These are phyloP conservation scores for Incurvaria masculella DNA, from an alignment of 2,888 invertebrate species.

Conservation along the genomic window DNA sequence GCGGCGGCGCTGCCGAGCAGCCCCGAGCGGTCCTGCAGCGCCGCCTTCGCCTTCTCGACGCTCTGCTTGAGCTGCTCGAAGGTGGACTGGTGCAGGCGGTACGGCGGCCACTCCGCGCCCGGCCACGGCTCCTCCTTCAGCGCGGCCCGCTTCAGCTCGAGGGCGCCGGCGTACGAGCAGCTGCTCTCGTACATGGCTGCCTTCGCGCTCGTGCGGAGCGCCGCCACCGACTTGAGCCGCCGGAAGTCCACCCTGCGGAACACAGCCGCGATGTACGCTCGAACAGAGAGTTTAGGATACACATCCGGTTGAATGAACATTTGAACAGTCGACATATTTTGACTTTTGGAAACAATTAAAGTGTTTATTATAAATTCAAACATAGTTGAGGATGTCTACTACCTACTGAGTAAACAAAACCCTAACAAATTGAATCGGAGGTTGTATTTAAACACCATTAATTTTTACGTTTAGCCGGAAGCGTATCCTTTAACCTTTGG, in stretches of 20 bases:
- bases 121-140: conserved; percentile 57
- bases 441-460: too few relatives aligned
- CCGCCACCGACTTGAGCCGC: conserved; percentile 39
- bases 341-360: too few relatives aligned
- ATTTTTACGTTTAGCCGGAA: too few relatives aligned
- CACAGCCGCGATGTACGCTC: too few relatives aligned
- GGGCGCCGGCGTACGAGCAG: conserved; percentile 85
- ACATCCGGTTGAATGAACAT: too few relatives aligned
- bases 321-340: too few relatives aligned
- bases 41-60: conserved; percentile 88
- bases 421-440: too few relatives aligned
- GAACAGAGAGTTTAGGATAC: too few relatives aligned
- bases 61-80: conserved; percentile 89
- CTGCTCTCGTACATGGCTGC: conserved; percentile 88
- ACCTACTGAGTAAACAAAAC: too few relatives aligned
- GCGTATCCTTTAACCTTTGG: too few relatives aligned
- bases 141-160: conserved; percentile 72
- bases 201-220: conserved; percentile 40
- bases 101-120: conserved; percentile 69
- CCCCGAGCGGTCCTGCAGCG: conserved; percentile 68
- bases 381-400: too few relatives aligned
- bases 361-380: too few relatives aligned
- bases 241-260: conserved; percentile 38
- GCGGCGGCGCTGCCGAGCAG: conserved; percentile 70
- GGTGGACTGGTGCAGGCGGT: conserved; percentile 81